Evolutionary conservation across 2,797 vertebrate species (phyloP).

Genomic region (Sphenopsis melanotis): DNA sequence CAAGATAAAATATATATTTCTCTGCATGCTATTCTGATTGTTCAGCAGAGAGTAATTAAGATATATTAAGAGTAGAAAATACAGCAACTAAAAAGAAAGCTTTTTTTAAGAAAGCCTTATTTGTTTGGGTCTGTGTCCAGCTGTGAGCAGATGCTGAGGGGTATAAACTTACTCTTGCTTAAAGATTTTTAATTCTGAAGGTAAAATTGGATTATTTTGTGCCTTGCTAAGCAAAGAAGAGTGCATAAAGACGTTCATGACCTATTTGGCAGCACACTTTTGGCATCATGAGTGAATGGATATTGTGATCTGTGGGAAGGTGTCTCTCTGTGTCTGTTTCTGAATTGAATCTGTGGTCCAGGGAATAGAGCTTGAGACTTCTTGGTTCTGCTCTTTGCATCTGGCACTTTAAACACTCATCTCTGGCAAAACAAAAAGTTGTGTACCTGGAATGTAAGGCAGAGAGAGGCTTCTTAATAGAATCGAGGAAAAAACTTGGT

Average conservation of each 20-base stretch:
- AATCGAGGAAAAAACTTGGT: not conserved
- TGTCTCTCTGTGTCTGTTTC: not conserved
- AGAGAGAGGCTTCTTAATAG: not conserved
- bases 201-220: not conserved
- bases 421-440: not conserved
- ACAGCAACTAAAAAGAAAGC: not conserved
- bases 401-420: not conserved
- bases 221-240: not conserved
- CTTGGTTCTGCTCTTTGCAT: not conserved
- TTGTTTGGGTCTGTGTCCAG: not conserved
- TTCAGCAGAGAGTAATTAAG: not conserved
- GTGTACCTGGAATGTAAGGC: not conserved
- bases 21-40: not conserved
- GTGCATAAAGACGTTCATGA: not conserved
- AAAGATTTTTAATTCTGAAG: not conserved
- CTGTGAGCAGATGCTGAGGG: not conserved
- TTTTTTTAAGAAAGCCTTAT: not conserved
- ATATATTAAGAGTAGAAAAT: not conserved
- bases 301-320: not conserved
- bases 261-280: not conserved
- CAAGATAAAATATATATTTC: not conserved
- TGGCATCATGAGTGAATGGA: not conserved
- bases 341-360: not conserved
- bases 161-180: not conserved
- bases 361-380: not conserved